phyloP scores from a whole-genome alignment of 2,797 vertebrate species.

The Aulostomus chinensis region DNA sequence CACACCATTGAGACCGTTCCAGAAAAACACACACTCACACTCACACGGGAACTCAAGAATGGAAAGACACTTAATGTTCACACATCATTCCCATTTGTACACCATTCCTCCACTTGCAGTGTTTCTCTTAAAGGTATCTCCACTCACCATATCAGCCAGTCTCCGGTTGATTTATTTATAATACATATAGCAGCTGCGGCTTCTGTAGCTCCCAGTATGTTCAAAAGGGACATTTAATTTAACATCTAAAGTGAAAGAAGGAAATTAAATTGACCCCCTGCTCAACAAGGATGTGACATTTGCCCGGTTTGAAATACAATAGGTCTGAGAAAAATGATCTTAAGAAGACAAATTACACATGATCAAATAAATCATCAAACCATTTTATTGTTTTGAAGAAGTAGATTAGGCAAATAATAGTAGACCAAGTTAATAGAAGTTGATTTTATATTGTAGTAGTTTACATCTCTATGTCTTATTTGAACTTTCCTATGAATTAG shows the following conservation, averaged over 20 bases:
- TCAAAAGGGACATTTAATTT: constrained; percentile 67
- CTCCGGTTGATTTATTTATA: constrained; percentile 64
- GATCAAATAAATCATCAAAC: no score
- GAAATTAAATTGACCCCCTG: constrained; percentile 62
- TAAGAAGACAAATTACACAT: background rate
- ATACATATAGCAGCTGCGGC: constrained; percentile 44
- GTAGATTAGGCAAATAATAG: no score
- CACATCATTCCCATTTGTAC: constrained; percentile 50
- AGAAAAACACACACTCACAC: constrained; percentile 45
- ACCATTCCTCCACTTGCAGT: constrained; percentile 55
- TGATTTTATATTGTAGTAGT: no score
- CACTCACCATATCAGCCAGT: constrained; percentile 43
- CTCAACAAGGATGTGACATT: constrained; percentile 50
- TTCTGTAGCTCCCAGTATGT: constrained; percentile 38
- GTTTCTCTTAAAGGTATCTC: constrained; percentile 54
- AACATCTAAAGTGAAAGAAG: constrained; percentile 59
- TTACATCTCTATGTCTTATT: no score
- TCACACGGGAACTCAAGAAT: constrained; percentile 36
- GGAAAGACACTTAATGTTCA: constrained; percentile 57
- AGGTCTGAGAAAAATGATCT: background rate
- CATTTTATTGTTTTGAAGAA: no score
- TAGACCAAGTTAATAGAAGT: no score
- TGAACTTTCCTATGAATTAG: no score
- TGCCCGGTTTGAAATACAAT: constrained; percentile 17
- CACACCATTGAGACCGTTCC: constrained; percentile 77